Evolutionary conservation across 2,113 vertebrate genomes (phyloP), one percentile per base, ranked within the genome.

Genomic region (Castor canadensis): DNA sequence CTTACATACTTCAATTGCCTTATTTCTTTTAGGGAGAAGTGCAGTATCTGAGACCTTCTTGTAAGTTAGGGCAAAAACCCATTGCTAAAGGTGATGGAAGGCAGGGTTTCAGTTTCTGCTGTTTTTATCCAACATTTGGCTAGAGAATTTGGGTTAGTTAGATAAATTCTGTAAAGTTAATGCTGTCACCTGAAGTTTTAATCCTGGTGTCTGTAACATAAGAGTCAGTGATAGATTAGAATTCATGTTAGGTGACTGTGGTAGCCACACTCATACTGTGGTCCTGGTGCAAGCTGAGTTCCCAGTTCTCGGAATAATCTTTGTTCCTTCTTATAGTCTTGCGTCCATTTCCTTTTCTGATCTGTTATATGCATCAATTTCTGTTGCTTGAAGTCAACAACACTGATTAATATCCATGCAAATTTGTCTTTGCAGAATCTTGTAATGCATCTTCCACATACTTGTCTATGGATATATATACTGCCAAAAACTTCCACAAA

Each of bases 401-500:
- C 40, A 77, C 5, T 56, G 40, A 84, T 58, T 77, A 91, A 71
- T 54, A 71, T 3, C 20, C 0, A 60, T 20, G 26, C 26, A 88
- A 91, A 93, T 89, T 86, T 17, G 47, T 91, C 52, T 80, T 77
- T 82, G 11, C 35, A 73, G 28, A 76, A n/a, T 75, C 8, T 81
- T 90, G 26, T 66, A 77, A 66, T 38, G 40, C 56, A 86, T 22
- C 38, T 77, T 82, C 96, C 56, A 79, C 66, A 15, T 58, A 84
- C 30, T 26, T 93, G 38, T 79, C 58, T 76, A 43, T 81, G 8
- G 94, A n/a, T n/a, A 89, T 94, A 20, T 38, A 62, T 69, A 30
- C 30, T 94, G 54, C n/a, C 56, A 96, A 96, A 95, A 83, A 38
- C 28, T 58, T 95, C 10, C 9, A 92, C 69, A 94, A 94, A 95